Evolutionary conservation across 2,888 invertebrate species (phyloP).

Genomic region (Thera britannica): DNA sequence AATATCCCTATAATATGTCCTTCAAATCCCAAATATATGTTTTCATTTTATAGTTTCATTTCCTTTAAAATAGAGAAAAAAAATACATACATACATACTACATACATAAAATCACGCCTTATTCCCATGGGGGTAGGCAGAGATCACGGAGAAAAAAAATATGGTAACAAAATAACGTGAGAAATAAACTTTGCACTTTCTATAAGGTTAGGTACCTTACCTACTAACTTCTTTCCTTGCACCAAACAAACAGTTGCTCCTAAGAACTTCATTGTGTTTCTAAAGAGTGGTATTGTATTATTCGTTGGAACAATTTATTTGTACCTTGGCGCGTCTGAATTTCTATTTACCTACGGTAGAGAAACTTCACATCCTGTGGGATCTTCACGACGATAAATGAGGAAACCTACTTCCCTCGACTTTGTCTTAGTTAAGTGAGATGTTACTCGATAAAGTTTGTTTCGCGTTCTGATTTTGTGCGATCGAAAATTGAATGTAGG

Average conservation of each 20-base stretch:
- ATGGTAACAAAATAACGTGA: conserved; percentile 15
- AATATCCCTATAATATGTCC: no score
- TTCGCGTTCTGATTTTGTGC: conserved; percentile 42
- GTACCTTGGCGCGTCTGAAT: conserved; percentile 67
- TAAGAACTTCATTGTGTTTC: conserved; percentile 25
- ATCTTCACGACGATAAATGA: conserved; percentile 69
- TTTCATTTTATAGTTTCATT: no score
- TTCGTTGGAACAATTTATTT: conserved; percentile 60
- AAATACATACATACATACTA: no score
- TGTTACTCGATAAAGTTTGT: conserved; percentile 54
- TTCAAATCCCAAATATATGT: no score
- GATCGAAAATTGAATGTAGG: conserved; percentile 21
- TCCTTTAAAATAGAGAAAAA: no score
- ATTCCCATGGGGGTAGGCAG: no score
- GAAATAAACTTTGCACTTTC: conserved; percentile 37
- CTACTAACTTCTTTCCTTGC: conserved; percentile 24
- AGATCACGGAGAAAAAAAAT: no score
- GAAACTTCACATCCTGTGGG: conserved; percentile 59
- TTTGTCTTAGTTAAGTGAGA: conserved; percentile 65
- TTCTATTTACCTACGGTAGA: conserved; percentile 68
- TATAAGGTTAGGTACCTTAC: conserved; percentile 19
- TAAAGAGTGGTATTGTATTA: conserved; percentile 41
- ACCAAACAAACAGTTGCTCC: conserved; percentile 32
- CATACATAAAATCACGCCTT: no score
- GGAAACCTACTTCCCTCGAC: conserved; percentile 64